Conservation (phyloP, 2,888 invertebrate species). For the Linnaemya tessellans region DNA sequence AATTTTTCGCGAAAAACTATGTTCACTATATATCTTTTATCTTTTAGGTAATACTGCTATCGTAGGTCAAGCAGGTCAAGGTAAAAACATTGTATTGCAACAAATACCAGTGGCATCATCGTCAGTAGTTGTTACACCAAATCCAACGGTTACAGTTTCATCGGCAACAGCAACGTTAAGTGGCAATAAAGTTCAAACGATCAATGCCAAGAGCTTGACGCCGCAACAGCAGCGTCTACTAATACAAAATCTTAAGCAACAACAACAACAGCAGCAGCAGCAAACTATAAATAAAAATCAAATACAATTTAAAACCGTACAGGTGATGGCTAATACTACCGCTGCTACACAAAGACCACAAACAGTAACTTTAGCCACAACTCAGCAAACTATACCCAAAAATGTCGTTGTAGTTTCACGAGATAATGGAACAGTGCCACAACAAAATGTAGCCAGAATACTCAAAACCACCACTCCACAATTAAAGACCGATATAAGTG, state of each 20-base stretch:
- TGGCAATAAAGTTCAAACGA: constrained; percentile 77
- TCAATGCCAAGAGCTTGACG: constrained; percentile 79
- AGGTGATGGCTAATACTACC: constrained; percentile 64
- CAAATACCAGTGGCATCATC: constrained; percentile 67
- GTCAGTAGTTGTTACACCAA: constrained; percentile 59
- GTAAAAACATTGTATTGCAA: constrained; percentile 73
- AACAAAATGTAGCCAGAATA: constrained; percentile 69
- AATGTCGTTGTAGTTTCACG: constrained; percentile 48
- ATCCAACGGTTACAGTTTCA: constrained; percentile 71
- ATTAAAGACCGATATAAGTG: constrained; percentile 56
- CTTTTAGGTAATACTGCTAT: constrained; percentile 77
- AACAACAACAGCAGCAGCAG: constrained; percentile 72
- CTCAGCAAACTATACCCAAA: constrained; percentile 59
- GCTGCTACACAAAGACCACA: constrained; percentile 66
- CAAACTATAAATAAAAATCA: constrained; percentile 74
- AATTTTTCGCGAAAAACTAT: too few species aligned
- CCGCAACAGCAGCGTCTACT: constrained; percentile 82
- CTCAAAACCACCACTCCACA: constrained; percentile 63
- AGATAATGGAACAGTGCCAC: constrained; percentile 40
- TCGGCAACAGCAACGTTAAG: constrained; percentile 57
- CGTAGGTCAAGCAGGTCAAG: constrained; percentile 73
- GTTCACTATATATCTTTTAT: not conserved
- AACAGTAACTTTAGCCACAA: constrained; percentile 61
- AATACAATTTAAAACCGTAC: constrained; percentile 76
- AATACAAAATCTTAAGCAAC: constrained; percentile 82